phyloP scores from a whole-genome alignment of 2,888 invertebrate species.

The Hydrotaea cyrtoneurina region DNA sequence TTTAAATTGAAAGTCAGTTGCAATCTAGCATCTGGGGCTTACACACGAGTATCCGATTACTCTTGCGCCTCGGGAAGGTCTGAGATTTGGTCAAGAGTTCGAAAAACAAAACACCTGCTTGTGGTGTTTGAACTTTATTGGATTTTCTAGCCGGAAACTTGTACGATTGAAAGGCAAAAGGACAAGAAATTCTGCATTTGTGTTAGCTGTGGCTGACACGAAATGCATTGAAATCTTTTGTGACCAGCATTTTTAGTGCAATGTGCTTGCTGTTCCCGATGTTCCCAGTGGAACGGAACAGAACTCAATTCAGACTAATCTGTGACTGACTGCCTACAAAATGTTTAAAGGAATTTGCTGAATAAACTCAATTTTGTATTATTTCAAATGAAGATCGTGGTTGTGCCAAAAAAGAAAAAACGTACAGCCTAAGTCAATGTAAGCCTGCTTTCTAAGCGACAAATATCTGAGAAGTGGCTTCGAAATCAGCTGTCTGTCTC shows the following conservation, averaged over 20 bases:
- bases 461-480: no score
- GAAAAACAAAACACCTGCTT: constrained; percentile 66
- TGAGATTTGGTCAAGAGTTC: constrained; percentile 80
- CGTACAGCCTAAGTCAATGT: no score
- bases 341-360: neutral
- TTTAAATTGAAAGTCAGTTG: constrained; percentile 76
- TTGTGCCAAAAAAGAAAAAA: no score
- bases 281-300: constrained; percentile 70
- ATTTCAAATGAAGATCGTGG: no score
- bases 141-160: constrained; percentile 81
- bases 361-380: no score
- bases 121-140: constrained; percentile 73
- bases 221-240: constrained; percentile 80
- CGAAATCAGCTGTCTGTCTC: no score
- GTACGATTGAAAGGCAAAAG: constrained; percentile 80
- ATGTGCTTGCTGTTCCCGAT: constrained; percentile 80
- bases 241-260: constrained; percentile 81
- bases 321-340: constrained; percentile 79
- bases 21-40: constrained; percentile 81
- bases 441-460: no score
- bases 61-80: constrained; percentile 81
- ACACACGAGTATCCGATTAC: constrained; percentile 81
- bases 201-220: constrained; percentile 1
- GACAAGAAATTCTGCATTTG: constrained; percentile 80
- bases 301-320: constrained; percentile 82